A percentile compares a stretch with the other conserved stretches of the same genome.
phyloP scores from a whole-genome alignment of 2,888 invertebrate species.

The Drosophila pseudotalamancana region DNA sequence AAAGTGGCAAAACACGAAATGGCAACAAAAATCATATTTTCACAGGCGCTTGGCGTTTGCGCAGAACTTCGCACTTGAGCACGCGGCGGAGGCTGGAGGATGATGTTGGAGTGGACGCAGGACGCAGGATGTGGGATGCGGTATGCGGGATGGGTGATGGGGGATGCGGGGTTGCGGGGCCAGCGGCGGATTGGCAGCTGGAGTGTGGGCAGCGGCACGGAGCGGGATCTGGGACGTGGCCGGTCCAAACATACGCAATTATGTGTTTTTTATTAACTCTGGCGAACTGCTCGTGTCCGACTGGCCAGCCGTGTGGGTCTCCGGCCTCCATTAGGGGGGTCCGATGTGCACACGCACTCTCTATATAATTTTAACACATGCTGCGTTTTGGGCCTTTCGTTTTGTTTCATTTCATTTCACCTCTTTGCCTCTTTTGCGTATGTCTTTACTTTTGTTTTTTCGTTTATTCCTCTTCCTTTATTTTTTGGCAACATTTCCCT shows the following conservation, averaged over 20 bases:
- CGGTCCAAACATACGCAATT: conserved; percentile 74
- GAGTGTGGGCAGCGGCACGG: conserved; percentile 56
- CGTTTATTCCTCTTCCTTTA: conserved; percentile 1
- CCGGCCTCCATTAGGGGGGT: conserved; percentile 72
- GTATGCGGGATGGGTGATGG: too few species aligned
- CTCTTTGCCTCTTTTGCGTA: conserved; percentile 7
- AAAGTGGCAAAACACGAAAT: conserved; percentile 81
- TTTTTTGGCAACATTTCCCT: conserved; percentile 73
- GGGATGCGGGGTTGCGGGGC: too few species aligned
- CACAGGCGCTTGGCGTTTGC: conserved; percentile 81
- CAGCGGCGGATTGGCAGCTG: too few species aligned
- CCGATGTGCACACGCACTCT: conserved; percentile 74
- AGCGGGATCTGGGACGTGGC: conserved; percentile 21
- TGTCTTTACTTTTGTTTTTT: conserved; percentile 1
- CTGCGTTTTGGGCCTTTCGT: conserved; percentile 65
- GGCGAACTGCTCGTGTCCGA: conserved; percentile 29
- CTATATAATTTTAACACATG: conserved; percentile 79
- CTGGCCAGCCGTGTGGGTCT: conserved; percentile 52
- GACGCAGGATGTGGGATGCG: neutral
- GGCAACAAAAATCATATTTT: conserved; percentile 81
- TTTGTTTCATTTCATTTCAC: conserved; percentile 44
- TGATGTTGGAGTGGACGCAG: neutral
- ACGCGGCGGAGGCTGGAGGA: conserved; percentile 39
- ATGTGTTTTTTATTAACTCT: conserved; percentile 78
- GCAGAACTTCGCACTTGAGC: conserved; percentile 80